These are phyloP conservation scores for Neomonachus schauinslandi DNA, from an alignment of 2,113 vertebrate genomes.

Conservation along the genomic window DNA sequence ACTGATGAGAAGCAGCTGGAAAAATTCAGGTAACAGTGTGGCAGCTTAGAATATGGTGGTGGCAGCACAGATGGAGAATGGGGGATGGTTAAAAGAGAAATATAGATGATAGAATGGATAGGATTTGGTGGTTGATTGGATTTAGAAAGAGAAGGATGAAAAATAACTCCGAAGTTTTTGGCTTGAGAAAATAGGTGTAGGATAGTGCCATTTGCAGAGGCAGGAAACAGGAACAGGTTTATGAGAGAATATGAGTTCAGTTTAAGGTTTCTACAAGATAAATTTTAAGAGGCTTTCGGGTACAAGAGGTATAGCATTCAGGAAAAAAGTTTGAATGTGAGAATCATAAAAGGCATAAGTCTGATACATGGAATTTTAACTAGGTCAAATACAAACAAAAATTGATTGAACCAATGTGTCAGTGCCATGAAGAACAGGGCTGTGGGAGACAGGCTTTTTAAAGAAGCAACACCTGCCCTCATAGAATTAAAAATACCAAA, in stretches of 20 bases:
- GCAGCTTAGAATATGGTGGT: not conserved
- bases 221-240: conserved; percentile 42
- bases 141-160: conserved; percentile 59
- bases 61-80: conserved; percentile 52
- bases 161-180: conserved; percentile 50
- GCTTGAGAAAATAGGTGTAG: not conserved
- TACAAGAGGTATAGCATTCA: not conserved
- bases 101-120: not conserved
- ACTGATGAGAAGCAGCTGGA: conserved; percentile 2
- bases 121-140: conserved; percentile 36
- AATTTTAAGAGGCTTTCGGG: not conserved
- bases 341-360: conserved; percentile 36
- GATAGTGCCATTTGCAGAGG: not conserved
- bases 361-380: conserved; percentile 37
- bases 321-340: conserved; percentile 11
- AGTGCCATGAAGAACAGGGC: not conserved
- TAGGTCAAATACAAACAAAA: conserved; percentile 30
- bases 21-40: conserved; percentile 44
- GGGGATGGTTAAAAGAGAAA: conserved; percentile 39
- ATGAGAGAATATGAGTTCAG: not conserved
- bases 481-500: not conserved
- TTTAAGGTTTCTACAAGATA: conserved; percentile 10
- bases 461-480: not conserved
- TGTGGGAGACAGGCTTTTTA: not conserved
- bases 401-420: not conserved